These are phyloP conservation scores for Catharus minimus DNA, from an alignment of 2,113 vertebrate genomes.

Conservation along the genomic window DNA sequence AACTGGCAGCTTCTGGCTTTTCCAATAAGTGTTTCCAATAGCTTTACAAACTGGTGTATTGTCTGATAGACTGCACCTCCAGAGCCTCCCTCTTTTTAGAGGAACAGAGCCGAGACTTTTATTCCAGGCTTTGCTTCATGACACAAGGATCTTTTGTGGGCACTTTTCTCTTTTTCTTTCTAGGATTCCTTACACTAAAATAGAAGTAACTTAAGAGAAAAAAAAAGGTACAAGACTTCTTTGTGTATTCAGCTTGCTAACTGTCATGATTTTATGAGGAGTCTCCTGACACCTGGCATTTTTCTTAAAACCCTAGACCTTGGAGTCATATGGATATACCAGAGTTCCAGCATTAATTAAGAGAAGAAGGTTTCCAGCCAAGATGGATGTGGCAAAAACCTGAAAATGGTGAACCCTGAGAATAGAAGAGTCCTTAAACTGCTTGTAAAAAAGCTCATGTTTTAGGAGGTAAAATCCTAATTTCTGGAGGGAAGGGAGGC, in stretches of 20 bases:
- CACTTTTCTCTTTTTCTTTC: conserved; percentile 35
- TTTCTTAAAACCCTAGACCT: conserved; percentile 45
- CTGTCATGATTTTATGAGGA: conserved; percentile 52
- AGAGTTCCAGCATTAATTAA: conserved; percentile 14
- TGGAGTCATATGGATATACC: neutral
- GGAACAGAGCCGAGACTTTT: neutral
- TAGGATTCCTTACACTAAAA: conserved; percentile 25
- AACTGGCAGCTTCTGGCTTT: neutral
- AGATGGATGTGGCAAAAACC: neutral
- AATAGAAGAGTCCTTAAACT: neutral
- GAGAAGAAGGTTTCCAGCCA: conserved; percentile 13
- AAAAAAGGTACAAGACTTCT: conserved; percentile 15
- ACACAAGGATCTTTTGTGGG: conserved; percentile 46
- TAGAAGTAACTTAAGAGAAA: neutral
- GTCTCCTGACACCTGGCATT: conserved; percentile 17
- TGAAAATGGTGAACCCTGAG: neutral
- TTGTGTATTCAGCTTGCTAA: conserved; percentile 37
- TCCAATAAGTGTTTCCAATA: conserved; percentile 3
- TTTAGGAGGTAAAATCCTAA: neutral
- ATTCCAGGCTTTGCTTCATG: neutral
- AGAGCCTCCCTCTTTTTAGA: neutral
- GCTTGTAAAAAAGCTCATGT: neutral
- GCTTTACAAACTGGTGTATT: conserved; percentile 1
- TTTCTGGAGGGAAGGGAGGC: neutral
- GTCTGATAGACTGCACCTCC: neutral